Conservation (phyloP, 1,140 invertebrate genomes). For the Drosophila micromelanica region DNA sequence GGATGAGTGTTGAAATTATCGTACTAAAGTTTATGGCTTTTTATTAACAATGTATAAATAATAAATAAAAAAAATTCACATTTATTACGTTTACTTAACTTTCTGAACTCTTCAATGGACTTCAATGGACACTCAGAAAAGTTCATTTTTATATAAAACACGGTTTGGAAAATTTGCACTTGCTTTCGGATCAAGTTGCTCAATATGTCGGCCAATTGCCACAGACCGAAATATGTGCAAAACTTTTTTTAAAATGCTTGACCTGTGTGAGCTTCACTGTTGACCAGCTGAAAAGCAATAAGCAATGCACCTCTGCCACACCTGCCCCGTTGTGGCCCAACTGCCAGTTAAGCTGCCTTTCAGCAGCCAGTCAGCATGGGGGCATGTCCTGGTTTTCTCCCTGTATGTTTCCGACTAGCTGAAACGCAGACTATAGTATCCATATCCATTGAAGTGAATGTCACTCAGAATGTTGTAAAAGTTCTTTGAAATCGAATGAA, state of each 20-base stretch:
- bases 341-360: slow-evolving; percentile 5
- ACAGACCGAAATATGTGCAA: slow-evolving; percentile 33
- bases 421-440: slow-evolving; percentile 12
- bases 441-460: slow-evolving; percentile 38
- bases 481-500: slow-evolving; percentile 39
- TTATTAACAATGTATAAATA: too few species aligned
- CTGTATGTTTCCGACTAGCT: slow-evolving; percentile 22
- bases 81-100: not conserved
- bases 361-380: not conserved
- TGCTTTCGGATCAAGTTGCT: slow-evolving; percentile 11
- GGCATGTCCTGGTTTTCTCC: slow-evolving; percentile 21
- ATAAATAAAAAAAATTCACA: not conserved
- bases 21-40: too few species aligned
- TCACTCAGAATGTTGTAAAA: slow-evolving; percentile 37
- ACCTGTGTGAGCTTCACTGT: slow-evolving; percentile 42
- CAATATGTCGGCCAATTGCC: slow-evolving; percentile 28
- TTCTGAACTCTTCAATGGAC: not conserved
- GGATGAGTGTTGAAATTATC: too few species aligned
- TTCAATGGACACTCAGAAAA: not conserved
- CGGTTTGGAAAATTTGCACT: slow-evolving; percentile 3
- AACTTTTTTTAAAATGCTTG: slow-evolving; percentile 52
- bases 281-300: slow-evolving; percentile 35
- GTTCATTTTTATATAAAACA: slow-evolving; percentile 9
- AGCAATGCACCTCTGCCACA: slow-evolving; percentile 3
- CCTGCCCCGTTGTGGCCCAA: not conserved